phyloP scores from a whole-genome alignment of 92 coral and sea anemone genomes.

The Epizoanthus stellaris region DNA sequence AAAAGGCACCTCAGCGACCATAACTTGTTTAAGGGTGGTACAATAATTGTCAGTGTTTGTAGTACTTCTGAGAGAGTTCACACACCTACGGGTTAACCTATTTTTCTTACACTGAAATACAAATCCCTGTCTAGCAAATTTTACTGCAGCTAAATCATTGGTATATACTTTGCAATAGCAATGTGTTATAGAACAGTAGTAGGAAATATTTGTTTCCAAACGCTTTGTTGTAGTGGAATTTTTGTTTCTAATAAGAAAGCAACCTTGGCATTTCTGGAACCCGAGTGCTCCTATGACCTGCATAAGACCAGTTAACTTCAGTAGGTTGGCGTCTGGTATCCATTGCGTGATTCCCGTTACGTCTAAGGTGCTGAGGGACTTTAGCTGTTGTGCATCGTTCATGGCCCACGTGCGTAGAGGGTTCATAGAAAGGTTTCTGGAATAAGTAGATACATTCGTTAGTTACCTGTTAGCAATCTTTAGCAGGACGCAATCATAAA shows the following conservation, averaged over 20 bases:
- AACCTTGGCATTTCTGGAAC: not conserved
- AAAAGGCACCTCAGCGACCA: not conserved
- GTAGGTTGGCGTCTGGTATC: not conserved
- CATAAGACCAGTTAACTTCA: not conserved
- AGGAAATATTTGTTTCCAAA: not conserved
- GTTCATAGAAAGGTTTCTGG: conserved; percentile 8
- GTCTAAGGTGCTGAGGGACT: conserved; percentile 6
- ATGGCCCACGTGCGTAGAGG: not conserved
- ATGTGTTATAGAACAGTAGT: not conserved
- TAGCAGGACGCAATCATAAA: not conserved
- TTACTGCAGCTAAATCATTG: not conserved
- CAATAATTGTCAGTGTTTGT: not conserved
- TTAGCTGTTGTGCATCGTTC: not conserved
- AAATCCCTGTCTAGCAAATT: not conserved
- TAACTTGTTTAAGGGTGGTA: not conserved
- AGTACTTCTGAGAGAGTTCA: not conserved
- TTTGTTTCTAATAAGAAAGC: not conserved
- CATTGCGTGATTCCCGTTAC: conserved; percentile 8
- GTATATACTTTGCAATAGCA: not conserved
- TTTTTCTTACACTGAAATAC: not conserved
- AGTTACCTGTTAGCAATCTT: not conserved
- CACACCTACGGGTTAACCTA: not conserved
- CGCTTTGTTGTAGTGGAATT: not conserved
- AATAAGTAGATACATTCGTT: not conserved
- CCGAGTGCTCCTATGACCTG: not conserved